These are phyloP conservation scores for Cotesia typhae DNA, from an alignment of 1,140 invertebrate genomes.

Conservation along the genomic window DNA sequence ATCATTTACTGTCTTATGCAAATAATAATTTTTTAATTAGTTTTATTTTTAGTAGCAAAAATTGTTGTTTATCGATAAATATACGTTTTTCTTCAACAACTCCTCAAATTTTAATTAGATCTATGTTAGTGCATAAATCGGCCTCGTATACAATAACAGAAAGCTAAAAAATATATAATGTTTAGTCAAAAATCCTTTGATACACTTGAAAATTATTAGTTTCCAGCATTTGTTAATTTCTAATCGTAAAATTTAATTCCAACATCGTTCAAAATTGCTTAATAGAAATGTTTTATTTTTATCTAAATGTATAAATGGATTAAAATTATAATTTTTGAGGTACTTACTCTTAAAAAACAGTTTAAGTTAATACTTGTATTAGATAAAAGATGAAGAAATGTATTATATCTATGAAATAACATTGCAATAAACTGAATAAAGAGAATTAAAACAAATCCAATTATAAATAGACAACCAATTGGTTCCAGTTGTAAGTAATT, in stretches of 20 bases:
- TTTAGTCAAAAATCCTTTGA: slow-evolving; percentile 17
- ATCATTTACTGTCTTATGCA: too few species aligned
- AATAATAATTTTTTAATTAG: not conserved
- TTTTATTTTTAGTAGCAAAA: not conserved
- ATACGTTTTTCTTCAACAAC: too few species aligned
- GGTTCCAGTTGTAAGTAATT: slow-evolving; percentile 74
- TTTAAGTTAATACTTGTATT: slow-evolving; percentile 71
- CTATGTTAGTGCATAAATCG: too few species aligned
- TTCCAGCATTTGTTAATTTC: too few species aligned
- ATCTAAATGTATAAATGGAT: too few species aligned
- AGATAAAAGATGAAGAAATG: slow-evolving; percentile 84
- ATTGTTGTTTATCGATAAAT: slow-evolving; percentile 21
- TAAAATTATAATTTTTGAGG: not conserved
- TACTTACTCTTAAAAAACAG: slow-evolving; percentile 48
- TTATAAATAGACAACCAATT: slow-evolving; percentile 57
- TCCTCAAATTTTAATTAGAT: too few species aligned
- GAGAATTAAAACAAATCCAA: slow-evolving; percentile 63
- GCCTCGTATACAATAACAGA: too few species aligned
- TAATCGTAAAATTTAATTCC: too few species aligned
- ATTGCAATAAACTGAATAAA: slow-evolving; percentile 85
- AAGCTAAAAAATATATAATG: not conserved
- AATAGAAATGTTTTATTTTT: too few species aligned
- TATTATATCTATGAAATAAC: slow-evolving; percentile 85
- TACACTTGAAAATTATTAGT: slow-evolving; percentile 12
- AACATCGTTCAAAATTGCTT: too few species aligned